Conservation (phyloP, 2,113 vertebrate species). For the Turdus rufiventris region DNA sequence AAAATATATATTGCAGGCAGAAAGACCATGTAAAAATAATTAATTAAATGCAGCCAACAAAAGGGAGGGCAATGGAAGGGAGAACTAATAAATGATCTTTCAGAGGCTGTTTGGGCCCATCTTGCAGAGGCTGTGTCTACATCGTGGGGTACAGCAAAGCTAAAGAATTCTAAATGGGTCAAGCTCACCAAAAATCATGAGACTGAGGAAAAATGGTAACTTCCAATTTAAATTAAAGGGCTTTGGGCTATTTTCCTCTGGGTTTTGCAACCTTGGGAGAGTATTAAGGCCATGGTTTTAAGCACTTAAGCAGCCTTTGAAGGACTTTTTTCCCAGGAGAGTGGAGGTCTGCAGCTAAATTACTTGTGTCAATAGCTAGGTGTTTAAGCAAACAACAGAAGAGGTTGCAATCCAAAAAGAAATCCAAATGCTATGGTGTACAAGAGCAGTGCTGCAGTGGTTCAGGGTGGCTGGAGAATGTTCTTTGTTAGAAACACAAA, state of each 20-base stretch:
- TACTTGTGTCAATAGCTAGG: neutral
- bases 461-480: neutral
- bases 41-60: constrained; percentile 7
- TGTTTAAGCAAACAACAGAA: neutral
- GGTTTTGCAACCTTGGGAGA: neutral
- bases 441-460: neutral
- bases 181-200: neutral
- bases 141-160: neutral
- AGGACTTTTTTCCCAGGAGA: constrained; percentile 9
- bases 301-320: neutral
- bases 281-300: neutral
- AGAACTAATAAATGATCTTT: neutral
- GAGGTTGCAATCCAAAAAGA: neutral
- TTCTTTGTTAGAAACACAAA: neutral
- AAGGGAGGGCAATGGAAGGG: neutral
- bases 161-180: neutral
- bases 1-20: neutral
- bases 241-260: neutral
- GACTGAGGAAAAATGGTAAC: neutral
- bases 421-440: neutral
- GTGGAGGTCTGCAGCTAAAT: neutral
- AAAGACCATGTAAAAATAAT: constrained; percentile 23
- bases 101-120: neutral
- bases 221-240: neutral
- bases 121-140: neutral